Conservation (phyloP, 2,888 invertebrate species). For the Sinelater perroti region DNA sequence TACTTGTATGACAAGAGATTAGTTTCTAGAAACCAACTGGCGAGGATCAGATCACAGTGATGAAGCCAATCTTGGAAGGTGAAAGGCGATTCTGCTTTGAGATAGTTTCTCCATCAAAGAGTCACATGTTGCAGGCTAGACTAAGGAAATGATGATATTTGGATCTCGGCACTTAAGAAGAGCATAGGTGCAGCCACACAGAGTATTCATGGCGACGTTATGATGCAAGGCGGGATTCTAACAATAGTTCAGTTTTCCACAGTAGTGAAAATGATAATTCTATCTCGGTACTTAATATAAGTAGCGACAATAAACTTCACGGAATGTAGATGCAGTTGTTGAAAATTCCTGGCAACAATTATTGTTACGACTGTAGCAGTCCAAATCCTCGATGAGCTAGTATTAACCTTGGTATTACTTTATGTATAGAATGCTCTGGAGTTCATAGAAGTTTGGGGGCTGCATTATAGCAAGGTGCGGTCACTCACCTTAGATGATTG, state of each 20-base stretch:
- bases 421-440: slow-evolving; percentile 96
- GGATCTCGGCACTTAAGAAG: slow-evolving; percentile 90
- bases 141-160: slow-evolving; percentile 86
- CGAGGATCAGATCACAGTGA: slow-evolving; percentile 86
- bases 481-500: slow-evolving; percentile 95
- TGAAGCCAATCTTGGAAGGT: slow-evolving; percentile 89
- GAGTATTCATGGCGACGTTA: slow-evolving; percentile 59
- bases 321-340: slow-evolving; percentile 88
- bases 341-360: slow-evolving; percentile 91
- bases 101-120: slow-evolving; percentile 92
- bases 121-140: slow-evolving; percentile 98
- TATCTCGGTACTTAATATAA: slow-evolving; percentile 16
- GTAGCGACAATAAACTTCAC: slow-evolving; percentile 38
- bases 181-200: slow-evolving; percentile 87
- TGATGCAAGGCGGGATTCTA: slow-evolving; percentile 28
- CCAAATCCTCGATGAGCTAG: slow-evolving; percentile 95
- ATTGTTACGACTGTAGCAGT: slow-evolving; percentile 92
- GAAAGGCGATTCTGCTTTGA: slow-evolving; percentile 97
- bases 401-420: slow-evolving; percentile 95
- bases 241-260: slow-evolving; percentile 27
- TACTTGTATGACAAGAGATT: slow-evolving; percentile 90
- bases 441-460: slow-evolving; percentile 93
- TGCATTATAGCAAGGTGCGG: slow-evolving; percentile 94
- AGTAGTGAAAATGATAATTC: slow-evolving; percentile 30
- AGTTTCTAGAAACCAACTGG: slow-evolving; percentile 88